Conservation (phyloP, 2,113 vertebrate species). For the Dromiciops gliroides region DNA sequence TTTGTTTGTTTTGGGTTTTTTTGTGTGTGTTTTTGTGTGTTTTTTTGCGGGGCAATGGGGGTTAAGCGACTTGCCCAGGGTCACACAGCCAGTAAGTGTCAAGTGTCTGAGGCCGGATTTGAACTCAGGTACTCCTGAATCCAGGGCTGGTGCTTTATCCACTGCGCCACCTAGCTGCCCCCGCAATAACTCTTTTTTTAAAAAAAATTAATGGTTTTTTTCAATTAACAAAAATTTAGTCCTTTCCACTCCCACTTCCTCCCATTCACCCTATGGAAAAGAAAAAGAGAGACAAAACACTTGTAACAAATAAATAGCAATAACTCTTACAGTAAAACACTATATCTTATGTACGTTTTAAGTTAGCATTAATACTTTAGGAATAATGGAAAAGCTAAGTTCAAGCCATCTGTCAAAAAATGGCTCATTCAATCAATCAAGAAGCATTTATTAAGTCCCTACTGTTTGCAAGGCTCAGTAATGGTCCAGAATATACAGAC, state of each 20-base stretch:
- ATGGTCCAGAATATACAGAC: background rate
- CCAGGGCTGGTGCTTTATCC: no score
- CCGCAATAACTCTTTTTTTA: background rate
- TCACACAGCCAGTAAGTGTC: no score
- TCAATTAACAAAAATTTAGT: background rate
- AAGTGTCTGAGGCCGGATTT: no score
- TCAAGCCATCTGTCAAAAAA: conserved; percentile 49
- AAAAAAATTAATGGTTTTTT: background rate
- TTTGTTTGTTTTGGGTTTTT: no score
- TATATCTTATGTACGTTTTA: conserved; percentile 66
- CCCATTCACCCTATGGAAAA: background rate
- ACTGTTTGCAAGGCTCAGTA: background rate
- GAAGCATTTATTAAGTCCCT: background rate
- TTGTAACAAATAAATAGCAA: conserved; percentile 39
- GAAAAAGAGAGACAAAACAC: background rate
- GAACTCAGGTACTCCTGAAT: no score
- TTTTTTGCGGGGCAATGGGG: no score
- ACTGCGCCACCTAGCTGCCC: no score
- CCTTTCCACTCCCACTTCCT: background rate
- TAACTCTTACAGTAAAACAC: conserved; percentile 59
- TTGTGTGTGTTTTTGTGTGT: no score
- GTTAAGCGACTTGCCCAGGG: no score
- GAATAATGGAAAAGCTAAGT: conserved; percentile 62
- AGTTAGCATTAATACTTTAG: conserved; percentile 65
- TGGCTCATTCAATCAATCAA: background rate